Conservation (phyloP, 1,140 invertebrate genomes). For the Pseudomyrmex gracilis region DNA sequence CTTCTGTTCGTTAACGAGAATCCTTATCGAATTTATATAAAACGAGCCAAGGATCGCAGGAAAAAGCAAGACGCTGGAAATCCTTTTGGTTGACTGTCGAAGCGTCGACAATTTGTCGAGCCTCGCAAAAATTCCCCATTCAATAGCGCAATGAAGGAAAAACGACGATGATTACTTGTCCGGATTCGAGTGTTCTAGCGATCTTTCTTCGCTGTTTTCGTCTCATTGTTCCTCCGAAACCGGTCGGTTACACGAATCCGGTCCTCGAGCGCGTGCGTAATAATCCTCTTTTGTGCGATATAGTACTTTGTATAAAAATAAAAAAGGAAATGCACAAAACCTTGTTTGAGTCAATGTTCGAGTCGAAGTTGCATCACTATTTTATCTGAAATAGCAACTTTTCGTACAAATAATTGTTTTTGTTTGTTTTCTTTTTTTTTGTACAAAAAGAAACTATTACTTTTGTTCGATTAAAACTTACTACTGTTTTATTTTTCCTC, state of each 20-base stretch:
- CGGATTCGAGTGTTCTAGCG: conserved; percentile 35
- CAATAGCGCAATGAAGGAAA: conserved; percentile 49
- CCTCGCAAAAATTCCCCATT: conserved; percentile 30
- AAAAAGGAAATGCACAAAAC: background rate
- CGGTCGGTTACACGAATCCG: conserved; percentile 22
- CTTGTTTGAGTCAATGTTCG: background rate
- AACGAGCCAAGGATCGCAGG: background rate
- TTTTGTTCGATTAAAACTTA: conserved; percentile 33
- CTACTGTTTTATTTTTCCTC: background rate
- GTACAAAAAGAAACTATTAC: background rate
- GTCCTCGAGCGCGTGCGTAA: conserved; percentile 37
- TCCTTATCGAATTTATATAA: conserved; percentile 43
- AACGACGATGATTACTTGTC: conserved; percentile 47
- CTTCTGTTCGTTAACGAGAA: conserved; percentile 35
- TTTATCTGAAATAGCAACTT: too few species aligned
- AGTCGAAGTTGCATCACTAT: background rate
- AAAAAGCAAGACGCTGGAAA: background rate
- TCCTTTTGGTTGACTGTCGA: background rate
- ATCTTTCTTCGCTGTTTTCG: conserved; percentile 23
- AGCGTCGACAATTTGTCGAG: conserved; percentile 13
- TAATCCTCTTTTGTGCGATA: conserved; percentile 24
- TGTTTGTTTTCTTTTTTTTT: too few species aligned
- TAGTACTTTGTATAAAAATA: conserved; percentile 19
- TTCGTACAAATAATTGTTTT: too few species aligned
- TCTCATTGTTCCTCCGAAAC: conserved; percentile 44